Percentiles rank a stretch among this genome's conserved stretches.
Conservation (phyloP, 2,797 vertebrate genomes). For the Microcaecilia unicolor region DNA sequence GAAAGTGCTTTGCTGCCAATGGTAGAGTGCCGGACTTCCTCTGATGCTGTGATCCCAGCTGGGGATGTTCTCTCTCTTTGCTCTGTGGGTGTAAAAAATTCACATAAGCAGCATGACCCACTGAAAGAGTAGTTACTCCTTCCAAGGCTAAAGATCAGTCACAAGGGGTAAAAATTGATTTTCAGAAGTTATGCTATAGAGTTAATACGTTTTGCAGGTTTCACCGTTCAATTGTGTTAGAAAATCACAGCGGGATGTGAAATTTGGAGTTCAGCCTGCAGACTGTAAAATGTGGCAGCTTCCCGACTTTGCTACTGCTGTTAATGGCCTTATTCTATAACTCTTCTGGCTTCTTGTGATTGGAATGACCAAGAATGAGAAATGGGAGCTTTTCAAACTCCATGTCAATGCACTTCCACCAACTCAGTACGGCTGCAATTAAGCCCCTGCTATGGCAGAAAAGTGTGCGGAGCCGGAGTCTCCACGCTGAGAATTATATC, state of each 20-base stretch:
- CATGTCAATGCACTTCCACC: conserved; percentile 1
- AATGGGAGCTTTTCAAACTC: not conserved
- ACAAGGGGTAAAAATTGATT: not conserved
- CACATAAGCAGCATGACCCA: not conserved
- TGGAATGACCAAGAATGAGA: not conserved
- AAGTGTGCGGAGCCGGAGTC: too few relatives aligned
- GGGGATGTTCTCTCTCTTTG: conserved; percentile 50
- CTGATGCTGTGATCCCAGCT: conserved; percentile 27
- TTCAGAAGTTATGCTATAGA: not conserved
- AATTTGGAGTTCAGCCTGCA: not conserved
- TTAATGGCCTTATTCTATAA: not conserved
- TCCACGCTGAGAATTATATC: too few relatives aligned
- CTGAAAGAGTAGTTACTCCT: not conserved
- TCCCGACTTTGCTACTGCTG: not conserved
- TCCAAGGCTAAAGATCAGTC: not conserved
- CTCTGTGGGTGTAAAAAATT: conserved; percentile 39
- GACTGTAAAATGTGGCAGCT: not conserved
- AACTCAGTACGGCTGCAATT: not conserved
- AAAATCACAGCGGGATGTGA: conserved; percentile 1
- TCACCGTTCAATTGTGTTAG: not conserved
- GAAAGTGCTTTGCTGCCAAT: conserved; percentile 59
- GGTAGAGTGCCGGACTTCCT: conserved; percentile 48
- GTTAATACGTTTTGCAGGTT: not conserved
- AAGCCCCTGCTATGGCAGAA: too few relatives aligned
- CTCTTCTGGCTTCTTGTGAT: not conserved